Base-by-base conservation (phyloP, 2,113 vertebrate genomes). In the Nyctibius bracteatus region DNA sequence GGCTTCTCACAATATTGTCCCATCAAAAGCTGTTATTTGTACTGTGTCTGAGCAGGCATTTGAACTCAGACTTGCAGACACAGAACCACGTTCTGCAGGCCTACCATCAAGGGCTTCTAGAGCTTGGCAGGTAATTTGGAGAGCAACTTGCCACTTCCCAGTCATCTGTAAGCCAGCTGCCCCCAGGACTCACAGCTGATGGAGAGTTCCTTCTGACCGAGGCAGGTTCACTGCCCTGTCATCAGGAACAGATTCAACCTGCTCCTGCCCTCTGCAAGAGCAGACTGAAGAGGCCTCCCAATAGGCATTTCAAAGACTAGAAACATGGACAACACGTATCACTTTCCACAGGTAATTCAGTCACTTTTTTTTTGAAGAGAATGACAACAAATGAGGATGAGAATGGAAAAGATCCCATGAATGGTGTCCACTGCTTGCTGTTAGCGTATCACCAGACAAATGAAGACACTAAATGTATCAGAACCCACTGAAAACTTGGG, bases 361-460 rank as follows among this genome's bases (percentile, higher is more conserved):
- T 91, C 19, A 30, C 19, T 33, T 30, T 18, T 57, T 54, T 81
- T 55, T 43, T 1, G 15, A 63, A 37, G 25, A 83, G 58, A 67
- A 95, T 14, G 68, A 88, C 71, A 92, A 90, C 88, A 81, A 88
- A 93, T 93, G 96, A 92, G 49, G 72, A 92, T 96, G 96, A 92
- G 33, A 39, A 96, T 95, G 86, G 92, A 88, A 68, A 79, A 71
- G 66, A 62, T 61, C 61, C 79, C 68, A 65, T 12, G 35, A 92
- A 93, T 78, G 54, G 70, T 33, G 93, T 90, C 90, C 62, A 75
- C 41, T 22, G 79, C 89, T 82, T 86, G 81, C 51, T 85, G n/a
- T 85, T 61, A 87, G 65, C 51, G 0, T 49, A 70, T 31, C 91
- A 91, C 62, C 80, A 95, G 94, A 90, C 67, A 67, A 92, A 94